Evolutionary conservation across 2,113 vertebrate genomes (phyloP).

Genomic region (Paralichthys olivaceus): DNA sequence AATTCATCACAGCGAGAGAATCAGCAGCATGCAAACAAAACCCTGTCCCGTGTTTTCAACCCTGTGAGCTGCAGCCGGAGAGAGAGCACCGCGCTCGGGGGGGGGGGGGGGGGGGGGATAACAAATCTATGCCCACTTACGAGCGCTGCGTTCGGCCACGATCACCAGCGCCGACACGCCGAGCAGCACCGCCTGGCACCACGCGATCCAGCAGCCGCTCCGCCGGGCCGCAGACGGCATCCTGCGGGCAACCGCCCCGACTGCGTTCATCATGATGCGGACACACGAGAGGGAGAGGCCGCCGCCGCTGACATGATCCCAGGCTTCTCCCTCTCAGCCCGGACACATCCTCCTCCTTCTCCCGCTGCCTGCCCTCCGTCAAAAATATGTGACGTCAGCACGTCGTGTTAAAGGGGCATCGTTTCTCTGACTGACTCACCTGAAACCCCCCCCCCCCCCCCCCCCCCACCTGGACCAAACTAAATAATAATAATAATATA

Average conservation of each 20-base stretch:
- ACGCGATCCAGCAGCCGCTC: slow-evolving; percentile 79
- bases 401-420: slow-evolving; percentile 75
- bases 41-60: too few species aligned
- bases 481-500: too few species aligned
- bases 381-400: slow-evolving; percentile 79
- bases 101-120: too few species aligned
- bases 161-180: slow-evolving; percentile 81
- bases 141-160: slow-evolving; percentile 80
- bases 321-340: slow-evolving; percentile 65
- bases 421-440: slow-evolving; percentile 8
- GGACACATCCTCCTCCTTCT: slow-evolving; percentile 32
- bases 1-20: slow-evolving; percentile 3
- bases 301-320: slow-evolving; percentile 54
- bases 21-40: background rate
- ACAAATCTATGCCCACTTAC: slow-evolving; percentile 79
- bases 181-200: slow-evolving; percentile 82
- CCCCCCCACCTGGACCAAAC: too few species aligned
- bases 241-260: slow-evolving; percentile 65
- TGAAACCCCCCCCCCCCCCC: background rate
- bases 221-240: slow-evolving; percentile 75
- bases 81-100: background rate
- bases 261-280: slow-evolving; percentile 69
- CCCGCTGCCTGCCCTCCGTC: slow-evolving; percentile 46
- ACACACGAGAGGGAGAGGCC: slow-evolving; percentile 3
- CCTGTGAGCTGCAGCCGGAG: too few species aligned